Percentiles rank a stretch among this genome's conserved stretches.
These are phyloP conservation scores for Ethmia dodecea DNA, from an alignment of 2,888 invertebrate genomes.

Conservation along the genomic window DNA sequence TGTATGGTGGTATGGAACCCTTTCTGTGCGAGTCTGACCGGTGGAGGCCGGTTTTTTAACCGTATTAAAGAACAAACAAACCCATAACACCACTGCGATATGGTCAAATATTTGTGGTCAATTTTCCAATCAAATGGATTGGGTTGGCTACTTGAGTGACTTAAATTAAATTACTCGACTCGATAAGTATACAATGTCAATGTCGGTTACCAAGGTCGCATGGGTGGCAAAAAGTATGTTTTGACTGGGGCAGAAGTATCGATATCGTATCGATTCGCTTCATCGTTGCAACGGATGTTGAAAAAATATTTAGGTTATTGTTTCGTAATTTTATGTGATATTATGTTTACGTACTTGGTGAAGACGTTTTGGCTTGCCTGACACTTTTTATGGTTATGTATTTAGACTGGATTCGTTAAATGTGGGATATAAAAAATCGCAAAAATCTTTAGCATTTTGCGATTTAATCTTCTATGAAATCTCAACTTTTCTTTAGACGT, in stretches of 20 bases:
- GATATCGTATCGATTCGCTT: conserved; percentile 7
- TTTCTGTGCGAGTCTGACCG: no score
- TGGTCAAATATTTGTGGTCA: conserved; percentile 31
- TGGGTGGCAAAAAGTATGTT: conserved; percentile 23
- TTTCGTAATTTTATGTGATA: no score
- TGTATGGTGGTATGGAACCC: no score
- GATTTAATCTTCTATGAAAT: no score
- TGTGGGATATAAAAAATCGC: no score
- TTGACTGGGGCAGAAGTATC: conserved; percentile 19
- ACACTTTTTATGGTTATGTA: no score
- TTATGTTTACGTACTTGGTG: no score
- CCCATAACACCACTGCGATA: conserved; percentile 6
- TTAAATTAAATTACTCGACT: not conserved
- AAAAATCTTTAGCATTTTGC: no score
- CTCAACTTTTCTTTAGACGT: no score
- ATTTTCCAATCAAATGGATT: conserved; percentile 26
- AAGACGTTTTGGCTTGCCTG: no score
- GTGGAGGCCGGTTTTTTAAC: conserved; percentile 2
- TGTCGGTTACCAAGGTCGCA: conserved; percentile 32
- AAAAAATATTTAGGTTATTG: no score
- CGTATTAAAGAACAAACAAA: conserved; percentile 2
- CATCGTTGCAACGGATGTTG: conserved; percentile 1
- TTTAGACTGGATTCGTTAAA: no score
- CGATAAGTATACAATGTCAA: conserved; percentile 20
- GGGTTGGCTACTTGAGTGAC: conserved; percentile 7